A percentile compares a stretch with the other conserved stretches of the same genome.
Evolutionary conservation across 2,113 vertebrate species (phyloP).

Genomic region (Salvelinus sp.): DNA sequence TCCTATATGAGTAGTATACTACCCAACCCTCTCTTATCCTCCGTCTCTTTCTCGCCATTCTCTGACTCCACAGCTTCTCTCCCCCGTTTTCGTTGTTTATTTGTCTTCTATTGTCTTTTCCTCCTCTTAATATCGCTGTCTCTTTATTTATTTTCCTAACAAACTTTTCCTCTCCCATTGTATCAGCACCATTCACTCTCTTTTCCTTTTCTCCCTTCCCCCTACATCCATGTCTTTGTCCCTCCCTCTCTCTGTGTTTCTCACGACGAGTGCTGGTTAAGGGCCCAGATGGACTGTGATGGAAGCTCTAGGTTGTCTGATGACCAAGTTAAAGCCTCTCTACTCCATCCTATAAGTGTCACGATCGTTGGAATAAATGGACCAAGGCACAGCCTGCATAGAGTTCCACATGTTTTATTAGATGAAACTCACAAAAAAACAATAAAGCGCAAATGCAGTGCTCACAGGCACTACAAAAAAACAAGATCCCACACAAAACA

Average conservation of each 20-base stretch:
- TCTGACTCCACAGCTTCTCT: background rate
- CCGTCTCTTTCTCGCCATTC: background rate
- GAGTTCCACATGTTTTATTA: too few species aligned
- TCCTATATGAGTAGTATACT: background rate
- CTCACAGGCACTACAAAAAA: too few species aligned
- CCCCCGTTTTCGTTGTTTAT: background rate
- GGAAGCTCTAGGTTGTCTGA: background rate
- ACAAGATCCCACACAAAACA: too few species aligned
- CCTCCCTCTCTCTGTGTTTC: background rate
- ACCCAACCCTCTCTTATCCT: background rate
- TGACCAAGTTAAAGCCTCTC: background rate
- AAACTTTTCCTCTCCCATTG: too few species aligned
- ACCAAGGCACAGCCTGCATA: too few species aligned
- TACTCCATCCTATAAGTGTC: background rate
- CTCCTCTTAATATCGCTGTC: background rate
- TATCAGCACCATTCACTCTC: too few species aligned
- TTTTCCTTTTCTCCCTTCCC: too few species aligned
- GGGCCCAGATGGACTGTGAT: conserved; percentile 3
- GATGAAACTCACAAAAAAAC: too few species aligned
- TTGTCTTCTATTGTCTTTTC: background rate
- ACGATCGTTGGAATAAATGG: too few species aligned
- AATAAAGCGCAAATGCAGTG: too few species aligned
- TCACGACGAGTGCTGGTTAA: background rate
- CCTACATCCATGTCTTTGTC: background rate
- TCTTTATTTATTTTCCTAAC: background rate